Conservation (phyloP, 2,888 invertebrate species). For the Dastarcus helophoroides region DNA sequence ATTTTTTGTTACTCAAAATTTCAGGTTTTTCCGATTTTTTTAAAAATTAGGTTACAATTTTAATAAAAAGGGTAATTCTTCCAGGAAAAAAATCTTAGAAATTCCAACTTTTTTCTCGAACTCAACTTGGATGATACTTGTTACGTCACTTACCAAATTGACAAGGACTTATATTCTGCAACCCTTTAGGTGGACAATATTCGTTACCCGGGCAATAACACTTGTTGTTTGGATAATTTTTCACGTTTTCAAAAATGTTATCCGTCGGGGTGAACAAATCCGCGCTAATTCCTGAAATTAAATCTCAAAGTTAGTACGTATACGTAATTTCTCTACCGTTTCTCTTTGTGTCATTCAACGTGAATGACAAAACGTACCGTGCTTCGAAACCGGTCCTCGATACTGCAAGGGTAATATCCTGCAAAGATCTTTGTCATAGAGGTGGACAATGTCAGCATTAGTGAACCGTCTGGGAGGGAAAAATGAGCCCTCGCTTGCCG, state of each 20-base stretch:
- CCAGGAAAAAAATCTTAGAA: too few species aligned
- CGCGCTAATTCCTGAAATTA: constrained; percentile 50
- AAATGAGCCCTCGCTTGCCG: constrained; percentile 70
- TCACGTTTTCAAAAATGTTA: constrained; percentile 56
- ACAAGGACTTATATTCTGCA: constrained; percentile 79
- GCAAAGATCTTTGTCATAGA: constrained; percentile 83
- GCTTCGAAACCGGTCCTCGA: constrained; percentile 54
- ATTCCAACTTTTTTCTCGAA: too few species aligned
- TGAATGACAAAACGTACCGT: constrained; percentile 40
- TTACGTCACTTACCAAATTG: constrained; percentile 60
- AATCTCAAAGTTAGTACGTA: not conserved
- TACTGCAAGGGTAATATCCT: constrained; percentile 66
- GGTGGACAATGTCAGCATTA: constrained; percentile 51
- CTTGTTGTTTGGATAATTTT: constrained; percentile 54
- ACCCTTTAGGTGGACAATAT: constrained; percentile 58
- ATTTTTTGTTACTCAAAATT: too few species aligned
- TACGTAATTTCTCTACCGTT: too few species aligned
- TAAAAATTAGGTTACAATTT: too few species aligned
- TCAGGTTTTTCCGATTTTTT: too few species aligned
- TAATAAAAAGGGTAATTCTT: too few species aligned
- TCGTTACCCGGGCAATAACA: constrained; percentile 64
- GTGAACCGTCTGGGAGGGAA: constrained; percentile 69
- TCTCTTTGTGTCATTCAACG: not conserved
- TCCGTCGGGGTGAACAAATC: constrained; percentile 64
- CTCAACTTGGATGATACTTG: too few species aligned